These are phyloP conservation scores for Alauda arvensis DNA, from an alignment of 2,797 vertebrate species.

Conservation along the genomic window DNA sequence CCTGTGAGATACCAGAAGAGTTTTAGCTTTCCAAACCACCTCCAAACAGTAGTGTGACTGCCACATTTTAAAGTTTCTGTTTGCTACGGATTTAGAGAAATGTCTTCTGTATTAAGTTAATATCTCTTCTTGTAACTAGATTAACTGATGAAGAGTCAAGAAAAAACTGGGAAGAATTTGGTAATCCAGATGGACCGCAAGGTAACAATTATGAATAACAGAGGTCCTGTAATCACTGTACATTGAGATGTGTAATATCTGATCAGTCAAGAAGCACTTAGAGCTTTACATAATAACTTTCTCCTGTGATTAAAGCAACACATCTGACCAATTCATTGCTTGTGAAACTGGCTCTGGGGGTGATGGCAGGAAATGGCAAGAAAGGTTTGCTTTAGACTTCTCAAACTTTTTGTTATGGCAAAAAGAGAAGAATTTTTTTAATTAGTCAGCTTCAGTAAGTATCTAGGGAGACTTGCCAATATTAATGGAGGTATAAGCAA, in stretches of 20 bases:
- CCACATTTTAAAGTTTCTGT: neutral
- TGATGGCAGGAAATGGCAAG: neutral
- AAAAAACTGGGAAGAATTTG: conserved; percentile 90
- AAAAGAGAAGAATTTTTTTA: neutral
- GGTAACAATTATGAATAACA: conserved; percentile 68
- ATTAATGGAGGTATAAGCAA: neutral
- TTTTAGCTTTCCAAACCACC: neutral
- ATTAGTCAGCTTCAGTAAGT: neutral
- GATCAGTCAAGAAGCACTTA: neutral
- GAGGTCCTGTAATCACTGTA: neutral
- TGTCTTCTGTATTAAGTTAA: neutral
- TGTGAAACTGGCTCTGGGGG: neutral
- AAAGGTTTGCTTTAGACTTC: neutral
- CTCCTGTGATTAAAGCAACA: neutral
- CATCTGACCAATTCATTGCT: neutral
- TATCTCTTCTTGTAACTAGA: conserved; percentile 67
- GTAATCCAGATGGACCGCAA: conserved; percentile 96
- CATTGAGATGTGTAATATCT: neutral
- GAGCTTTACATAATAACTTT: neutral
- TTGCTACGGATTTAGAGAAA: neutral
- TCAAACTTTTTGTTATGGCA: neutral
- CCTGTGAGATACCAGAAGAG: neutral
- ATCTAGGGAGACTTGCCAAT: neutral
- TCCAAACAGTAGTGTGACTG: neutral
- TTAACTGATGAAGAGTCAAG: conserved; percentile 94